Base-by-base conservation (phyloP, 2,888 invertebrate species). In the Drosophila nigricruria region DNA sequence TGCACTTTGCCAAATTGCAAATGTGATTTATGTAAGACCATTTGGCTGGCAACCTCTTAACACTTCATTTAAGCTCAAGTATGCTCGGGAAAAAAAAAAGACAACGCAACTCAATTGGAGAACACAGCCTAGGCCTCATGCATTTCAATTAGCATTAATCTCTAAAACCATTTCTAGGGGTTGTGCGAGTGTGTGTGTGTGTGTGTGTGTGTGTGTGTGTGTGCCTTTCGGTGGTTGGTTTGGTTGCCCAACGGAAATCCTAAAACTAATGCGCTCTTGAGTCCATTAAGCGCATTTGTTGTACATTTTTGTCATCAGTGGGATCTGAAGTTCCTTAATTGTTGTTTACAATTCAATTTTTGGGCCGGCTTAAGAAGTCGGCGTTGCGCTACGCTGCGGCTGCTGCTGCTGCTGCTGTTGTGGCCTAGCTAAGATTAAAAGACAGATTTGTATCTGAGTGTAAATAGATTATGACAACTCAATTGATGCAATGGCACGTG, bases 1-100 rank as follows among this genome's bases (percentile, higher is more conserved):
- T 88, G 84, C 89, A 89, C 89, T 89, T 75, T 89, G 89, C 82
- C 89, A 85, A 84, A 84, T 89, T 85, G 85, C 85, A 70, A 85
- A 87, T 87, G 72, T 87, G 89, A 84, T 84, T 84, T 89, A 89
- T 84, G 70, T 18, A 61, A 52, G 43, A 66, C 50, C 63, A 78
- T 72, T 80, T 80, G 61, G 61, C 70, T 69, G 71, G 71, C 82
- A 62, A 66, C 62, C 67, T 69, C 68, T 84, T 84, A 89, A 84
- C 89, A 84, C 89, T 84, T 84, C 88, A 84, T 89, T 84, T 89
- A 62, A 81, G 87, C 79, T 65, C 49, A 68, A 81, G 73, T 66
- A 63, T 80, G 60, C 36, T n/a, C 43, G 10, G 32, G 2, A 34
- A 50, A 16, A 43, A 34, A 40, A 53, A 58, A 45, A 32, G 16